A percentile compares a stretch with the other conserved stretches of the same genome.
phyloP scores from a whole-genome alignment of 2,113 vertebrate genomes.

The Lampris incognitus region DNA sequence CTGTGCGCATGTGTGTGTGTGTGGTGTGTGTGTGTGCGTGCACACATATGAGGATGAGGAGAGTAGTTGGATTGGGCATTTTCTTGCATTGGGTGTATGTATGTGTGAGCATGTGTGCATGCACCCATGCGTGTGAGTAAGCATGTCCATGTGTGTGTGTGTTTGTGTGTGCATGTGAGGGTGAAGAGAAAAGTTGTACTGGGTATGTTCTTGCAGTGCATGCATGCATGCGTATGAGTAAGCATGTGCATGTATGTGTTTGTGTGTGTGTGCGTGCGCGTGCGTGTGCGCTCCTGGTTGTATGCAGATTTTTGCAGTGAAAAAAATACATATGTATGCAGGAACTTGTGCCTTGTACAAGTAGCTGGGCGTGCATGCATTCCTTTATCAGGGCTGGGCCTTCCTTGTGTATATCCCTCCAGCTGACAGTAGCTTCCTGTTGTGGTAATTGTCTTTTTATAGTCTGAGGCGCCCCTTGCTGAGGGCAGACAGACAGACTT shows the following conservation, averaged over 20 bases:
- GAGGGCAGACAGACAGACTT: constrained; percentile 27
- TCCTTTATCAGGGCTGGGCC: constrained; percentile 24
- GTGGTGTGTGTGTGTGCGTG: constrained; percentile 7
- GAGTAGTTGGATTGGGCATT: neutral
- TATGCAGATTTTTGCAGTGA: neutral
- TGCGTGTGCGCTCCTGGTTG: neutral
- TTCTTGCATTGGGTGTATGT: constrained; percentile 24
- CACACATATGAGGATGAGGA: neutral
- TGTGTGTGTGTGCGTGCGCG: neutral
- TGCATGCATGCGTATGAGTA: too few species aligned
- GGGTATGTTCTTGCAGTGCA: neutral
- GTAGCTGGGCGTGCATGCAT: constrained; percentile 46
- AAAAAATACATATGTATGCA: neutral
- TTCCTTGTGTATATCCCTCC: constrained; percentile 40
- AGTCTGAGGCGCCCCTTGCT: constrained; percentile 46
- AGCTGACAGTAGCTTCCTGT: constrained; percentile 68
- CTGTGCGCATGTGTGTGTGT: constrained; percentile 3
- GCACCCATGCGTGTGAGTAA: constrained; percentile 16
- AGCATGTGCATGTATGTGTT: neutral
- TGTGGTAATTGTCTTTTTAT: constrained; percentile 68
- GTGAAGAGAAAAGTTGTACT: too few species aligned
- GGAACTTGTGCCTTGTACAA: neutral
- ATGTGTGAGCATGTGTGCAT: constrained; percentile 38
- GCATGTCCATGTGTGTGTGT: too few species aligned
- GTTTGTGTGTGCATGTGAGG: neutral